Conservation (phyloP, 2,888 invertebrate genomes). For the Machimus atricapillus region DNA sequence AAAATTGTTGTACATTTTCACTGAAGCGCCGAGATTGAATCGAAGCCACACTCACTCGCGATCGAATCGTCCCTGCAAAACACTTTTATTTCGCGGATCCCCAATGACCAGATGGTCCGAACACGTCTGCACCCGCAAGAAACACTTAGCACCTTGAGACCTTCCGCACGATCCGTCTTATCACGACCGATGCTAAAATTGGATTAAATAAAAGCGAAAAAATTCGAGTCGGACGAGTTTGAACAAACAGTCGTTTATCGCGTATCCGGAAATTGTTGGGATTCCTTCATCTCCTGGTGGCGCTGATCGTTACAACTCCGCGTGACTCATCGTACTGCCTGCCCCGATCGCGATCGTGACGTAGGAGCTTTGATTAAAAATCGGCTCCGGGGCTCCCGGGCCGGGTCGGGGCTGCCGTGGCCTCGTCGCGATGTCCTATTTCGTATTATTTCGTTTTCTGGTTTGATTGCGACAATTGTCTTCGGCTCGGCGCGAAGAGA, state of each 20-base stretch:
- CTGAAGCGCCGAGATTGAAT: not conserved
- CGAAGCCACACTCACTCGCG: not conserved
- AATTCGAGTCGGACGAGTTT: not conserved
- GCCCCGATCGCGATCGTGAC: not conserved
- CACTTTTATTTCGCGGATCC: not conserved
- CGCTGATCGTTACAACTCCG: slow-evolving; percentile 3
- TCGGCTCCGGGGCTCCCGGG: not conserved
- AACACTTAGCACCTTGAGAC: not conserved
- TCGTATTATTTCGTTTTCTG: not conserved
- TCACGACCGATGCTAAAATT: slow-evolving; percentile 8
- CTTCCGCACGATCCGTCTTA: not conserved
- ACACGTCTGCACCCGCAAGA: not conserved
- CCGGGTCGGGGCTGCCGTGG: not conserved
- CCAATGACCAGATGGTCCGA: not conserved
- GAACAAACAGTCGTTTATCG: slow-evolving; percentile 18
- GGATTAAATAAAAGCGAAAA: slow-evolving; percentile 20
- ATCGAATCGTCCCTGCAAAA: not conserved
- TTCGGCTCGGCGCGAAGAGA: not conserved
- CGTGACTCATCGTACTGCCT: not conserved
- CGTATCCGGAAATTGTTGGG: slow-evolving; percentile 39
- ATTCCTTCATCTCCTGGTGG: slow-evolving; percentile 34
- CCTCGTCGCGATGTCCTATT: not conserved
- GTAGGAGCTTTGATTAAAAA: slow-evolving; percentile 1
- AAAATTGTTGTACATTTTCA: not conserved
- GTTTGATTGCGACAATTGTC: slow-evolving; percentile 8